phyloP scores from a whole-genome alignment of 2,113 vertebrate species.

The Ramphastos sulfuratus region DNA sequence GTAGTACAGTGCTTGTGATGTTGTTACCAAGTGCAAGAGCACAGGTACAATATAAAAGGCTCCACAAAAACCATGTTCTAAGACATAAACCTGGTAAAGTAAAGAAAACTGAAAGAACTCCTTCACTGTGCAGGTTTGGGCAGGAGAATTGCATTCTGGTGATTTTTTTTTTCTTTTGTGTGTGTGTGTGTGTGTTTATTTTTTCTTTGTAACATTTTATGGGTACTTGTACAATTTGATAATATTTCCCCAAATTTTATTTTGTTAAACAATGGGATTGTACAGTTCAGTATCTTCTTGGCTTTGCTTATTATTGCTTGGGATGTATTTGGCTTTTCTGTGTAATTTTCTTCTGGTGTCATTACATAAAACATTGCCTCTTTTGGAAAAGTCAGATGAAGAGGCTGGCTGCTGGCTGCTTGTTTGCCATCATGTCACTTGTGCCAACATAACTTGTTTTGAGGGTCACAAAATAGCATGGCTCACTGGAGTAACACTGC shows the following conservation, averaged over 20 bases:
- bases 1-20: background rate
- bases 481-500: background rate
- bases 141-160: background rate
- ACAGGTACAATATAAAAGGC: fast-evolving
- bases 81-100: background rate
- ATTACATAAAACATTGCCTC: background rate
- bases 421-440: background rate
- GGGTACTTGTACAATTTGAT: background rate
- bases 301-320: background rate
- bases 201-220: background rate
- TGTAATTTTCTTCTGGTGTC: background rate
- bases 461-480: background rate
- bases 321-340: background rate
- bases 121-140: background rate
- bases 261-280: background rate
- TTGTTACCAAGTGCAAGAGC: background rate
- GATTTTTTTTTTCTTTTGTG: no score
- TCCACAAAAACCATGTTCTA: background rate
- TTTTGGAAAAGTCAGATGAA: background rate
- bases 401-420: background rate
- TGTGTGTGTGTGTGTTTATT: no score
- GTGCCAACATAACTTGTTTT: background rate
- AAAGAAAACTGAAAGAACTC: background rate
- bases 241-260: background rate
- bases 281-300: background rate